Evolutionary conservation across 1,140 invertebrate species (phyloP).

Genomic region (Pollicipes pollicipes): DNA sequence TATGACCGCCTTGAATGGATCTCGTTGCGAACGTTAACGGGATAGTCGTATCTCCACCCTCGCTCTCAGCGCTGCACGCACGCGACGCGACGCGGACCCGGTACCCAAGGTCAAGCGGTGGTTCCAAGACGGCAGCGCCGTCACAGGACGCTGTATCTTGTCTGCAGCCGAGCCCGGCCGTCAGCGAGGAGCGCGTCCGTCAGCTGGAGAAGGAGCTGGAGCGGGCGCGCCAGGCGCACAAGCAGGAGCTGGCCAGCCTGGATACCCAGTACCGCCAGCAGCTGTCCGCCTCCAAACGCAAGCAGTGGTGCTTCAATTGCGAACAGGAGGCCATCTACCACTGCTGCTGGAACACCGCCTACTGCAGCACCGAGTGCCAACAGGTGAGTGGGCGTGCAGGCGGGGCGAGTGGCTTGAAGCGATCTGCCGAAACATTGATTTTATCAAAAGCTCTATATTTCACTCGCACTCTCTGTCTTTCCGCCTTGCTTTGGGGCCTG

Average conservation of each 20-base stretch:
- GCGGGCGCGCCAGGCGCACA: constrained; percentile 42
- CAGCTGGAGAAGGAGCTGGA: constrained; percentile 36
- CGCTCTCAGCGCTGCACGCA: background rate
- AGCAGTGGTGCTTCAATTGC: constrained; percentile 76
- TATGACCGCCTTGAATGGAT: too few species aligned
- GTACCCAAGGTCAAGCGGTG: constrained; percentile 5
- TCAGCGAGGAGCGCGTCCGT: constrained; percentile 6
- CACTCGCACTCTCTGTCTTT: too few species aligned
- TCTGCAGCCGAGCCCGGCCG: background rate
- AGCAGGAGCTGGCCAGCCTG: constrained; percentile 43
- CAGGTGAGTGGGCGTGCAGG: too few species aligned
- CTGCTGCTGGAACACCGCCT: constrained; percentile 65
- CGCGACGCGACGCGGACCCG: background rate
- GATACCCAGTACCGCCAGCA: constrained; percentile 46
- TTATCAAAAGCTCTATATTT: background rate
- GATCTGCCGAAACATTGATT: too few species aligned
- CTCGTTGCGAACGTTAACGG: too few species aligned
- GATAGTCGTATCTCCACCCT: too few species aligned
- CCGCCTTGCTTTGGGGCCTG: too few species aligned
- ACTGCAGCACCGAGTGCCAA: constrained; percentile 38
- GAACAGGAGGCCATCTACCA: constrained; percentile 74
- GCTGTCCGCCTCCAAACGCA: constrained; percentile 57
- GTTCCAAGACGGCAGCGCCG: constrained; percentile 6
- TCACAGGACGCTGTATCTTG: background rate
- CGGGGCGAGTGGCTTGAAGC: too few species aligned